A percentile compares a stretch with the other conserved stretches of the same genome.
Conservation (phyloP, 2,888 invertebrate species). For the Tuberolachnus salignus region DNA sequence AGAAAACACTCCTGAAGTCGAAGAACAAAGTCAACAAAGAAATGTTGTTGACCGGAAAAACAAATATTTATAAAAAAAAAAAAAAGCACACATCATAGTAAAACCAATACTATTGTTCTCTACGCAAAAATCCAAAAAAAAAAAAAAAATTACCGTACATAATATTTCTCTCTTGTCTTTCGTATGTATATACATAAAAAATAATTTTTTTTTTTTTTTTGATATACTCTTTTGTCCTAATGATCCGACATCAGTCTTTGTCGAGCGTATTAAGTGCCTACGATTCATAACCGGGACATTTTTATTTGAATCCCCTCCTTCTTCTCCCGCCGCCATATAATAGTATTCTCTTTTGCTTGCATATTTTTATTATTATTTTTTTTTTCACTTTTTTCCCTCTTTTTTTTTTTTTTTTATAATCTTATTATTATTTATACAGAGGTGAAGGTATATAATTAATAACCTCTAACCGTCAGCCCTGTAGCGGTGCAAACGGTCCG, state of each 20-base stretch:
- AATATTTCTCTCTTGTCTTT: slow-evolving; percentile 23
- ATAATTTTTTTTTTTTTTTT: slow-evolving; percentile 2
- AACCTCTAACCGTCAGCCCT: slow-evolving; percentile 3
- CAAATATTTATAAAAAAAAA: no score
- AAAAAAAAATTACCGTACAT: not conserved
- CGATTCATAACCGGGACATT: slow-evolving; percentile 54
- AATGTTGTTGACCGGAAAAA: no score
- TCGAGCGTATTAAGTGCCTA: slow-evolving; percentile 48
- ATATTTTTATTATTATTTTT: slow-evolving; percentile 18
- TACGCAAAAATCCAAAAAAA: not conserved
- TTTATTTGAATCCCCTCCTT: slow-evolving; percentile 36
- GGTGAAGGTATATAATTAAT: slow-evolving; percentile 35
- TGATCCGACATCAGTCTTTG: slow-evolving; percentile 51
- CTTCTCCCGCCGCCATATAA: not conserved
- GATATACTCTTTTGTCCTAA: slow-evolving; percentile 38
- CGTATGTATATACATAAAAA: not conserved
- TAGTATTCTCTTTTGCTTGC: not conserved
- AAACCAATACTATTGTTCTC: no score
- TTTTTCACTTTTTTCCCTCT: not conserved
- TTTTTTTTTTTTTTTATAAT: slow-evolving; percentile 37
- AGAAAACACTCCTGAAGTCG: no score
- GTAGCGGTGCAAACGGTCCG: not conserved
- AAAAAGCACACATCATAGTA: no score
- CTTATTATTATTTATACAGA: slow-evolving; percentile 42
- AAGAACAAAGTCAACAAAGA: no score